Evolutionary conservation across 2,113 vertebrate genomes (phyloP), one percentile per base, ranked within the genome.

Genomic region (Geococcyx californianus): DNA sequence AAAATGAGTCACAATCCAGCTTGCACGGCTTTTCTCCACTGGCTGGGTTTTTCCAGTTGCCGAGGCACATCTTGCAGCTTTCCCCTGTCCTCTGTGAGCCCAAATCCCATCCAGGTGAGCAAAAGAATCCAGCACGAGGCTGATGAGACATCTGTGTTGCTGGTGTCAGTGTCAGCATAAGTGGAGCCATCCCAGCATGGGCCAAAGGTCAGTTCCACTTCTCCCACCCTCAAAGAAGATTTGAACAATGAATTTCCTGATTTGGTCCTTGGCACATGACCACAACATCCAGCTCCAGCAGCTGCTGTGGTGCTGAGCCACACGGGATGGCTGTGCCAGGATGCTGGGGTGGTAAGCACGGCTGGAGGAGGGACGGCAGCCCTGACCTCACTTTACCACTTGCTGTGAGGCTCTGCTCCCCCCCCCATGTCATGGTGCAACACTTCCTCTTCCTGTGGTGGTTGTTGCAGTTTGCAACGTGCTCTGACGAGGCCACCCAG

Each of bases 261-360:
- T 63, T 38, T 3, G 7, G 16, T 51, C 55, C 29, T 62, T 56
- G 29, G 67, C 66, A 45, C 4, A 4, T 1, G 13, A 18, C 26
- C 31, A 17, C 8, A 31, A 15, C 68, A 23, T 13, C 11, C 2
- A 4, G 10, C 21, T 47, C 20, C 15, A 31, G 67, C 1, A 2
- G n/a, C 26, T 3, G 1, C 40, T 2, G 1, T 0, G 2, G 33
- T 60, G 67, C 25, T 54, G 49, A 42, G 26, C 34, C 56, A 21
- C 1, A 3, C 23, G 36, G n/a, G 38, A n/a, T 13, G 19, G 29
- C 31, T 1, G 7, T 29, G 28, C 16, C 0, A 0, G 21, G 45
- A 34, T 2, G 2, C 8, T 21, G 24, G 72, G 16, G 25, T 15
- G 54, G 34, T 10, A 14, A 31, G 64, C 40, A 11, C 20, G 3